These are phyloP conservation scores for Cantharis flavilabris DNA, from an alignment of 2,888 invertebrate genomes.

Conservation along the genomic window DNA sequence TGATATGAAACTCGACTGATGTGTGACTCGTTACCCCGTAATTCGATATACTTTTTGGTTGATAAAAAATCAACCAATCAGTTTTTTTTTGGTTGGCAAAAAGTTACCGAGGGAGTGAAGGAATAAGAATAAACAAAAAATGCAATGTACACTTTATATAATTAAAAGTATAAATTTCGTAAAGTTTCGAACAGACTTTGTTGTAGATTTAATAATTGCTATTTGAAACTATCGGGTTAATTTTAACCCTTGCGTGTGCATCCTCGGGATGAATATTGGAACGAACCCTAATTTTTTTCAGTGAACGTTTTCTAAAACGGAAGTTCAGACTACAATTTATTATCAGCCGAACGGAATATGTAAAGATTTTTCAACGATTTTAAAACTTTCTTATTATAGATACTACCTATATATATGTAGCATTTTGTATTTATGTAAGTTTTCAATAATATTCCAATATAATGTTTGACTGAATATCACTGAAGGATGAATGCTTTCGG, in stretches of 20 bases:
- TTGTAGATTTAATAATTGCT: neutral
- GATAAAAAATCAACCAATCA: too few species aligned
- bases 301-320: neutral
- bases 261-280: neutral
- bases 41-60: too few species aligned
- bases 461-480: conserved; percentile 27
- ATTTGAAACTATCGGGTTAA: neutral
- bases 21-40: too few species aligned
- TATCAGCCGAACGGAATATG: neutral
- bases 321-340: neutral
- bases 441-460: conserved; percentile 6
- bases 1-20: too few species aligned
- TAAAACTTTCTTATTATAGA: neutral
- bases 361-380: neutral
- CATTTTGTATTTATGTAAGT: neutral
- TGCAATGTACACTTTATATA: too few species aligned
- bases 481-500: conserved; percentile 31
- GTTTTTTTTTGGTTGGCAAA: too few species aligned
- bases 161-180: too few species aligned
- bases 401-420: neutral
- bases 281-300: neutral
- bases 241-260: neutral
- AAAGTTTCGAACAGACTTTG: too few species aligned
- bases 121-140: too few species aligned
- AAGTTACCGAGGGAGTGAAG: too few species aligned